Conservation (phyloP, 2,113 vertebrate genomes). For the Odontophorus gujanensis region DNA sequence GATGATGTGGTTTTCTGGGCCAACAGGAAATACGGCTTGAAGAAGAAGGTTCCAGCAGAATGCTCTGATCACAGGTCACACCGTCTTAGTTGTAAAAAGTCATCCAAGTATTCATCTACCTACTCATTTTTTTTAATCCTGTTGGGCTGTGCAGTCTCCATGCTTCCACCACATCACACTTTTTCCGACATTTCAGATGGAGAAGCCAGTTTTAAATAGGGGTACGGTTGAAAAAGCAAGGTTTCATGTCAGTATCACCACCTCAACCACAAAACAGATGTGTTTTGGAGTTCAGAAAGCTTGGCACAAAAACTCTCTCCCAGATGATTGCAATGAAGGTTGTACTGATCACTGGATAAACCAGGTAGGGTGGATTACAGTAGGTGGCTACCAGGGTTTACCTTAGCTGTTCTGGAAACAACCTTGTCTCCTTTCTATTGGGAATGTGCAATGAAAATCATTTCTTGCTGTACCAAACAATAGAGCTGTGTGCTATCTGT, state of each 20-base stretch:
- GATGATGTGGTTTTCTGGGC: background rate
- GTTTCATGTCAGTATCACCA: background rate
- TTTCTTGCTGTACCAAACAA: background rate
- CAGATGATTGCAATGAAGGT: background rate
- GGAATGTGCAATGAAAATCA: background rate
- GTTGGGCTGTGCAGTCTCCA: background rate
- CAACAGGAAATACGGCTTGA: background rate
- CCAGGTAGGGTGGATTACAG: background rate
- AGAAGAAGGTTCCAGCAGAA: background rate
- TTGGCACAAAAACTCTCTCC: background rate
- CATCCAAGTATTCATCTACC: background rate
- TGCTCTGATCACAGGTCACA: background rate
- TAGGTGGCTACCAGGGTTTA: background rate
- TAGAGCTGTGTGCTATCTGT: background rate
- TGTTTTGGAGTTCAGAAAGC: background rate
- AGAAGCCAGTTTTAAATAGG: background rate
- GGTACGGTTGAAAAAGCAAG: background rate
- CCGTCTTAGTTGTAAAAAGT: background rate
- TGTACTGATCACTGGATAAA: background rate
- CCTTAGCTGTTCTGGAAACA: background rate
- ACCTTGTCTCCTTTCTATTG: background rate
- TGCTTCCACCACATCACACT: background rate
- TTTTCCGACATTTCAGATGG: background rate
- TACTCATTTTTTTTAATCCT: background rate
- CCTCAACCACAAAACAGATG: background rate